Evolutionary conservation across 2,113 vertebrate species (phyloP).

Genomic region (Nestor notabilis): DNA sequence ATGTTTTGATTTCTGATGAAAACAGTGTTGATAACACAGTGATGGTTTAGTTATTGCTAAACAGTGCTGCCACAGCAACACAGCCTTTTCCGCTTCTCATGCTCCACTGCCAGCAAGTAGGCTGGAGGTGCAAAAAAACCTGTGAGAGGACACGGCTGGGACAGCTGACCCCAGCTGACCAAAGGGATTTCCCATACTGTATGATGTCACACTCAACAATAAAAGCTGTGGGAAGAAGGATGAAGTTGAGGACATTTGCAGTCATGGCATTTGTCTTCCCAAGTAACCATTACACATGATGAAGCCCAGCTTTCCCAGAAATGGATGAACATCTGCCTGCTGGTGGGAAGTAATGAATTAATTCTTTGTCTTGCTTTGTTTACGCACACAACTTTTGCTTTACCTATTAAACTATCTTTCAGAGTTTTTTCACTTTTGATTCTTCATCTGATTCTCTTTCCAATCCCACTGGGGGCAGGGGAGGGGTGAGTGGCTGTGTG

Average conservation of each 20-base stretch:
- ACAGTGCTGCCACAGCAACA: not conserved
- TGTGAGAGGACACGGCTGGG: accelerated
- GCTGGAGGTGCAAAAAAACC: accelerated
- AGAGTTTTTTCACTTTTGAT: not conserved
- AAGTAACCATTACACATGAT: accelerated
- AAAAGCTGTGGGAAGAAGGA: not conserved
- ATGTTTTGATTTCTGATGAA: not conserved
- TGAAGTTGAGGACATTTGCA: accelerated
- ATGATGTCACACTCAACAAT: not conserved
- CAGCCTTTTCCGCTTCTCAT: not conserved
- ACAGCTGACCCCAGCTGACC: accelerated
- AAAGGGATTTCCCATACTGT: not conserved
- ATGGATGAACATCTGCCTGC: not conserved
- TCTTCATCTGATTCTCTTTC: not conserved
- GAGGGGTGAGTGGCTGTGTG: not conserved
- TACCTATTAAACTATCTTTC: not conserved
- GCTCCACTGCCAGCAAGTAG: accelerated
- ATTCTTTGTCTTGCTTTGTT: not conserved
- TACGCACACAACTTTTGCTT: not conserved
- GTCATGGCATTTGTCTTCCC: not conserved
- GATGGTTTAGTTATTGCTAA: not conserved
- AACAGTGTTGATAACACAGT: not conserved
- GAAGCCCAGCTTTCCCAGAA: not conserved
- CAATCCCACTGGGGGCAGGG: too few relatives aligned
- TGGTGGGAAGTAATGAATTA: not conserved